These are phyloP conservation scores for Philopotamus ludificatus DNA, from an alignment of 1,140 invertebrate species.

Conservation along the genomic window DNA sequence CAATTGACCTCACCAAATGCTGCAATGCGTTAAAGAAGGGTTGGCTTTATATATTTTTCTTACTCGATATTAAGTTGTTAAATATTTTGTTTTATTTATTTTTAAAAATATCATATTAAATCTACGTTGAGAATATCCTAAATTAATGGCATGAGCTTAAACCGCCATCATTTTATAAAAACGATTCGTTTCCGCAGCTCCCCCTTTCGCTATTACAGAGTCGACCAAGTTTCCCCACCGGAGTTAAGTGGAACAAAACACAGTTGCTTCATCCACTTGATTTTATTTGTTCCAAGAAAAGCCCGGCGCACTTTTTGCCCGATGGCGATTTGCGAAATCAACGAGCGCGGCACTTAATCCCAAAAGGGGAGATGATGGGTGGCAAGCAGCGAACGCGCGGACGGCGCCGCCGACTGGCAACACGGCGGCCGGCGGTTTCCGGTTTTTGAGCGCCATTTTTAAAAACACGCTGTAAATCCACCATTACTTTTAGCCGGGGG, in stretches of 20 bases:
- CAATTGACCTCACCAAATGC: too few relatives aligned
- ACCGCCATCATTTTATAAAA: too few relatives aligned
- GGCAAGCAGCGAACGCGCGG: neutral
- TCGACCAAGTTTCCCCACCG: too few relatives aligned
- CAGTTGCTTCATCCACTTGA: neutral
- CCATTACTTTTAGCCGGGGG: neutral
- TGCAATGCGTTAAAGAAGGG: too few relatives aligned
- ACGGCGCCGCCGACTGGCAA: neutral
- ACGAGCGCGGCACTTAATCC: neutral
- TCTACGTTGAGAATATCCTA: neutral
- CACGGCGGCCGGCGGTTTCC: neutral
- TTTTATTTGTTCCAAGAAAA: neutral
- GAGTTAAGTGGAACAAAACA: neutral
- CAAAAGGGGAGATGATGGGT: neutral
- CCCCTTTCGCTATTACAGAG: too few relatives aligned
- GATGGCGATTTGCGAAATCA: slow-evolving; percentile 13
- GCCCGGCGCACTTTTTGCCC: slow-evolving; percentile 1
- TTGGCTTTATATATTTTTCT: too few relatives aligned
- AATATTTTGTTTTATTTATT: neutral
- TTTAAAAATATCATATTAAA: neutral
- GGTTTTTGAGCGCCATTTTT: neutral
- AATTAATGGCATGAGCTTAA: too few relatives aligned
- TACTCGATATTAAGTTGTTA: neutral
- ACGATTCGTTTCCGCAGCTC: too few relatives aligned
- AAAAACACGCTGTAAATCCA: neutral